phyloP scores from a whole-genome alignment of 1,140 invertebrate genomes.

The Lanistes nyassanus region DNA sequence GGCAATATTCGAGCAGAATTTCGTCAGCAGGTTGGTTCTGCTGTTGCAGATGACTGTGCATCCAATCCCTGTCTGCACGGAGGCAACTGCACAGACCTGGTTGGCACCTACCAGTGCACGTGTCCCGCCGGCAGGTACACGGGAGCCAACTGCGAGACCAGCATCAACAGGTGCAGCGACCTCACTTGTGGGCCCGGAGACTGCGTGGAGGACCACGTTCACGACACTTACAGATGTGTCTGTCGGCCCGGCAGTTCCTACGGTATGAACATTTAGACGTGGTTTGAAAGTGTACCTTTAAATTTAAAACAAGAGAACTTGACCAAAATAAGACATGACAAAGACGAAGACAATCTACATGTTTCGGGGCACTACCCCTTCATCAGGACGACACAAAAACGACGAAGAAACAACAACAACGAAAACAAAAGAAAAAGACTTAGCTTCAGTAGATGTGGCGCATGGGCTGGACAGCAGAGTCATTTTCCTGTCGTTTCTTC shows the following conservation, averaged over 20 bases:
- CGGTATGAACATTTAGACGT: not conserved
- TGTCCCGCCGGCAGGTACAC: slow-evolving; percentile 71
- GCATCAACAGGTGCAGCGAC: slow-evolving; percentile 73
- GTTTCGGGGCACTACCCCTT: too few species aligned
- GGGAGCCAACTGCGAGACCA: slow-evolving; percentile 83
- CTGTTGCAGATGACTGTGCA: slow-evolving; percentile 82
- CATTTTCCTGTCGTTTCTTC: not conserved
- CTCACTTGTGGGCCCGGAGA: not conserved
- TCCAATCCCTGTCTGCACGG: slow-evolving; percentile 91
- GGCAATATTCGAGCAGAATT: not conserved
- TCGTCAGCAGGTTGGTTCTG: not conserved
- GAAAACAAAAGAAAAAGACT: not conserved
- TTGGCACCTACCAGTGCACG: slow-evolving; percentile 83
- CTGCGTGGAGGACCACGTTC: slow-evolving; percentile 19
- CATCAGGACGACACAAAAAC: too few species aligned
- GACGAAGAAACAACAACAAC: not conserved
- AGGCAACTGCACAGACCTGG: slow-evolving; percentile 91
- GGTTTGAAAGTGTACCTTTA: not conserved
- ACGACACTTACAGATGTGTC: slow-evolving; percentile 17
- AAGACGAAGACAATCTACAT: too few species aligned
- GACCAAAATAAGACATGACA: too few species aligned
- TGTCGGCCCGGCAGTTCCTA: slow-evolving; percentile 9
- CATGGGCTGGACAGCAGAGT: not conserved
- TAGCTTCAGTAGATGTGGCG: too few species aligned
- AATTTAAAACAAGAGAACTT: not conserved